Evolutionary conservation across 2,113 vertebrate species (phyloP).

Genomic region (Rhinolophus sinicus): DNA sequence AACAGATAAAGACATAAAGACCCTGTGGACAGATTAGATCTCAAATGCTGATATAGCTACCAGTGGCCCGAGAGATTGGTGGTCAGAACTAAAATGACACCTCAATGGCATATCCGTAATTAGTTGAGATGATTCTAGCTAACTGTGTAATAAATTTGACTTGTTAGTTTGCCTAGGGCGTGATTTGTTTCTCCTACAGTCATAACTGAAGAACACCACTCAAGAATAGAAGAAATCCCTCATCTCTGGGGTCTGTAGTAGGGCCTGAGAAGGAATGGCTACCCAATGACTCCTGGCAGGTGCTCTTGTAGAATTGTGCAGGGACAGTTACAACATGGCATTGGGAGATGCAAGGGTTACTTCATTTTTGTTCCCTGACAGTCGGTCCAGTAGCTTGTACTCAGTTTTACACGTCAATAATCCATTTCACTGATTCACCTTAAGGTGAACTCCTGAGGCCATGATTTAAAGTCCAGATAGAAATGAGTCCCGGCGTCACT

Average conservation of each 20-base stretch:
- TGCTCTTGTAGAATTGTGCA: accelerated
- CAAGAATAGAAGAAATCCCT: background rate
- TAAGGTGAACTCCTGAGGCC: background rate
- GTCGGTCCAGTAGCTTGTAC: background rate
- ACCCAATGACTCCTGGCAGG: background rate
- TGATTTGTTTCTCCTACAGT: background rate
- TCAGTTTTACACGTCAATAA: background rate
- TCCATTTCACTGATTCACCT: background rate
- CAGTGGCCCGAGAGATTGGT: background rate
- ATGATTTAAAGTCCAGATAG: background rate
- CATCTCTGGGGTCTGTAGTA: background rate
- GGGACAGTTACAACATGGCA: background rate
- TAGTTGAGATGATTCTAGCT: background rate
- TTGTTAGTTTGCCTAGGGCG: background rate
- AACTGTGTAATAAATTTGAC: background rate
- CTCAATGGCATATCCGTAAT: background rate
- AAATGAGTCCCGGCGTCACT: background rate
- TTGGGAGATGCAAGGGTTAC: background rate
- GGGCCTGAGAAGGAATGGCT: background rate
- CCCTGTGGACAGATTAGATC: background rate
- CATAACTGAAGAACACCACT: background rate
- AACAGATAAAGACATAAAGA: background rate
- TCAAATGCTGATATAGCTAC: background rate
- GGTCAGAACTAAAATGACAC: background rate
- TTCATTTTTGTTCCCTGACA: background rate